phyloP scores from a whole-genome alignment of 2,113 vertebrate genomes.

The Peromyscus californicus region DNA sequence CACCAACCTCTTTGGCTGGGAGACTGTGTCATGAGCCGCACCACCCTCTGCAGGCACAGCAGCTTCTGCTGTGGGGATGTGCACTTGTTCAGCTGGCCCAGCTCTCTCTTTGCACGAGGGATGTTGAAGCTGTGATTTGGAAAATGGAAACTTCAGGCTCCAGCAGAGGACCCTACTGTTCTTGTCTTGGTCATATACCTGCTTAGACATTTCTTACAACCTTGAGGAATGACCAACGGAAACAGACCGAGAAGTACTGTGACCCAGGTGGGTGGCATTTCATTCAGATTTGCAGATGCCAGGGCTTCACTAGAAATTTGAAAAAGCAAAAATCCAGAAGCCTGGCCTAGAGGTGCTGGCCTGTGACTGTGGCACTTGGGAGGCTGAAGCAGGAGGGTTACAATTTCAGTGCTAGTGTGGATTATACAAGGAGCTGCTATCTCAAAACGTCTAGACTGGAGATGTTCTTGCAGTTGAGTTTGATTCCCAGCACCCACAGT shows the following conservation, averaged over 20 bases:
- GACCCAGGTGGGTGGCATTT: not conserved
- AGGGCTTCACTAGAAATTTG: not conserved
- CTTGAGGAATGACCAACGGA: not conserved
- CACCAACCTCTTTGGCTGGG: conserved; percentile 92
- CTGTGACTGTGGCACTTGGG: not conserved
- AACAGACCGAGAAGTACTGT: not conserved
- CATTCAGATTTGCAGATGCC: not conserved
- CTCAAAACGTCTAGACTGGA: not conserved
- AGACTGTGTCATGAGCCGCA: conserved; percentile 93
- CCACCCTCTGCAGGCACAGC: conserved; percentile 93
- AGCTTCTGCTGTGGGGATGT: conserved; percentile 97
- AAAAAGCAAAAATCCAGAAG: not conserved
- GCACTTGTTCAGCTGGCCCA: conserved; percentile 94
- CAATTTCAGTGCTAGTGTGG: not conserved
- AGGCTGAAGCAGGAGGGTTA: too few relatives aligned
- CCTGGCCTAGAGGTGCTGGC: not conserved
- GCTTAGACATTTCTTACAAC: not conserved
- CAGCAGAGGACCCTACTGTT: not conserved
- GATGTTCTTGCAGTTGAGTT: not conserved
- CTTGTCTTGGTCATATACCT: not conserved
- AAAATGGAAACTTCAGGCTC: not conserved
- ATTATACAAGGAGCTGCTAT: not conserved
- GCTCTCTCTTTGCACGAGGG: conserved; percentile 94
- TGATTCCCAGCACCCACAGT: not conserved
- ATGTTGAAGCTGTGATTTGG: conserved; percentile 93